Evolutionary conservation across 2,888 invertebrate genomes (phyloP).

Genomic region (Idaea aversata): DNA sequence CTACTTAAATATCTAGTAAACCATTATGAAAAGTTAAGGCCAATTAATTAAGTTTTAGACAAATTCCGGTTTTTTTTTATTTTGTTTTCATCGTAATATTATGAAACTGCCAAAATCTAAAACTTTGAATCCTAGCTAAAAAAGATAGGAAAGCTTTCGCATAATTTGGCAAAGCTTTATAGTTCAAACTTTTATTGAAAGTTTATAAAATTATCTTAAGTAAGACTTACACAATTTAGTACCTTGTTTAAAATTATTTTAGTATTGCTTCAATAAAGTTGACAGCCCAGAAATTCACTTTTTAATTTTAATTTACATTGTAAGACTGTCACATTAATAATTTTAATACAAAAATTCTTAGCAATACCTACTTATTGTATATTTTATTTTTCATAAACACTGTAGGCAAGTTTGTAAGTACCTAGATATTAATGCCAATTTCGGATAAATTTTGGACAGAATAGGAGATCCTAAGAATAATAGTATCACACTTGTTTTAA

Average conservation of each 20-base stretch:
- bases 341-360: background rate
- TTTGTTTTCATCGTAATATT: too few relatives aligned
- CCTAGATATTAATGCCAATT: too few relatives aligned
- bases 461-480: constrained; percentile 14
- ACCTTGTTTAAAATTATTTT: background rate
- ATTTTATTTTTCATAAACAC: too few relatives aligned
- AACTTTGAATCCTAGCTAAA: too few relatives aligned
- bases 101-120: too few relatives aligned
- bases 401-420: too few relatives aligned
- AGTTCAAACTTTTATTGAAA: background rate
- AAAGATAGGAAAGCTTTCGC: too few relatives aligned
- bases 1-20: constrained; percentile 37
- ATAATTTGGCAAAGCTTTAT: too few relatives aligned
- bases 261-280: background rate
- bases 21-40: constrained; percentile 22
- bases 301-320: background rate
- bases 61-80: too few relatives aligned
- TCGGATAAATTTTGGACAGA: constrained; percentile 18
- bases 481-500: constrained; percentile 18
- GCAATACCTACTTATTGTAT: background rate
- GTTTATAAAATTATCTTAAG: background rate
- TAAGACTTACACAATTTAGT: background rate
- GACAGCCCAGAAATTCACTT: background rate
- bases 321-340: background rate
- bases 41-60: too few relatives aligned